Percentiles rank a stretch among this genome's conserved stretches.
phyloP scores from a whole-genome alignment of 2,888 invertebrate species.

The Julus scanicus region DNA sequence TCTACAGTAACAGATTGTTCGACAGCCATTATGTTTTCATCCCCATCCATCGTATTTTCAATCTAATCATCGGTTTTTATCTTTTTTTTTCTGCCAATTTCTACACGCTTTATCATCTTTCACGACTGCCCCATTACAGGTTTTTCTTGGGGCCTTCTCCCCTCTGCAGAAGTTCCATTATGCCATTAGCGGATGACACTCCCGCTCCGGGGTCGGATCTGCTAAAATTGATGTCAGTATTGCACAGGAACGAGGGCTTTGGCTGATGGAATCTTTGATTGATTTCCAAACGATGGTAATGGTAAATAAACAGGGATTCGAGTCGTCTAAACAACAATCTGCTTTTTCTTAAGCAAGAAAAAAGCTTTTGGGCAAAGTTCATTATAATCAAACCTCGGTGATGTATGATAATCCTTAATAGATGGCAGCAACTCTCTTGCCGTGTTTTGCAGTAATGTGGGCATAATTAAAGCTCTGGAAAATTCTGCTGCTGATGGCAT shows the following conservation, averaged over 20 bases:
- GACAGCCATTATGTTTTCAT: background rate
- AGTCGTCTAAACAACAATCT: background rate
- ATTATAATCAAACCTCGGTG: constrained; percentile 28
- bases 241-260: background rate
- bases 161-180: background rate
- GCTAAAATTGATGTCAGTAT: constrained; percentile 8
- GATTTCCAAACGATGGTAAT: constrained; percentile 28
- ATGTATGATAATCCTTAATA: constrained; percentile 37
- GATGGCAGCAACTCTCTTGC: background rate
- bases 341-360: background rate
- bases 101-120: background rate
- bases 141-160: background rate
- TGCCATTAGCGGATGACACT: constrained; percentile 22
- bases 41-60: background rate
- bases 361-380: constrained; percentile 32
- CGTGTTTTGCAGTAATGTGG: background rate
- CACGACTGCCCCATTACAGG: background rate
- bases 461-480: background rate
- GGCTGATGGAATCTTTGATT: constrained; percentile 39
- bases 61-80: background rate
- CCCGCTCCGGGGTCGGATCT: constrained; percentile 2
- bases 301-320: constrained; percentile 32
- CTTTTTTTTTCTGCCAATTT: background rate
- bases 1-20: background rate
- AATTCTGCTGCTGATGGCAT: background rate